phyloP scores from a whole-genome alignment of 2,113 vertebrate species.

The Erpornis zantholeuca region DNA sequence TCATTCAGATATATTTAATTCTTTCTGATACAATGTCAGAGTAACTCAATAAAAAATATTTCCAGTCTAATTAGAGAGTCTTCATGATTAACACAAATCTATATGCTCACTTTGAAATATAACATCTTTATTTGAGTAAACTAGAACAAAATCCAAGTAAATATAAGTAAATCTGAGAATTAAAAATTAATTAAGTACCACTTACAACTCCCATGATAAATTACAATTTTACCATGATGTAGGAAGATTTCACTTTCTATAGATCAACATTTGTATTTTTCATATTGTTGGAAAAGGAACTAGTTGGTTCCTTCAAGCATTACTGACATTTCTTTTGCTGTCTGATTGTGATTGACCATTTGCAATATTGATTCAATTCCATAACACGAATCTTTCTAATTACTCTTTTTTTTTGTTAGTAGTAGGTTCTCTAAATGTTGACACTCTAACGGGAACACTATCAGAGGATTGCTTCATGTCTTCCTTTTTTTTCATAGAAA shows the following conservation, averaged over 20 bases:
- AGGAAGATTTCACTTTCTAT: neutral
- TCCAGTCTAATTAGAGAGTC: neutral
- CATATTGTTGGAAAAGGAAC: neutral
- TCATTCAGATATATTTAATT: neutral
- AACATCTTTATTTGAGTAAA: neutral
- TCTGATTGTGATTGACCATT: neutral
- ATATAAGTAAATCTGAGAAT: neutral
- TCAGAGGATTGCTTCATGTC: neutral
- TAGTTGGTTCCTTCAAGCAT: neutral
- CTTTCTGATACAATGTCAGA: neutral
- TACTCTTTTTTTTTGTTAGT: neutral
- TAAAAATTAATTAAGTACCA: neutral
- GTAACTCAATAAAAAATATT: neutral
- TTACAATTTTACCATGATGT: neutral
- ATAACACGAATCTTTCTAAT: neutral
- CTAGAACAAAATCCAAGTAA: neutral
- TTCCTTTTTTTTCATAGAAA: neutral
- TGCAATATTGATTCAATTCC: neutral
- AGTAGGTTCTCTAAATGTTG: neutral
- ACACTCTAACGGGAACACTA: neutral
- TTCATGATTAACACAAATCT: neutral
- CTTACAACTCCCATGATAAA: neutral
- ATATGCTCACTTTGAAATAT: neutral
- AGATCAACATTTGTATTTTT: neutral
- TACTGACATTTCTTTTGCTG: neutral